Percentiles rank a stretch among this genome's conserved stretches.
These are phyloP conservation scores for Salmo trutta DNA, from an alignment of 2,797 vertebrate species.

Conservation along the genomic window DNA sequence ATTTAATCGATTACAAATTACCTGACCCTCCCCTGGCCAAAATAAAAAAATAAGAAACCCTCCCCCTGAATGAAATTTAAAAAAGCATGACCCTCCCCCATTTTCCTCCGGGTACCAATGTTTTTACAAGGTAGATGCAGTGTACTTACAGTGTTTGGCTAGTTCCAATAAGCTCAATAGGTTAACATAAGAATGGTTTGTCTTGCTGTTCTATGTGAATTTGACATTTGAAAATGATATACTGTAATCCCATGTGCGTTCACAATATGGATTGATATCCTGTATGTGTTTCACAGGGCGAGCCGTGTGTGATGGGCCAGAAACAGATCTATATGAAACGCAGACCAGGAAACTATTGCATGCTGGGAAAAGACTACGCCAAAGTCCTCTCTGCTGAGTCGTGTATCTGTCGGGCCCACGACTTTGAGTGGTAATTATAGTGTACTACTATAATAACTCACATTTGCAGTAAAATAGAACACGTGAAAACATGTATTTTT, in stretches of 20 bases:
- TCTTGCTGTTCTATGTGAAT: not conserved
- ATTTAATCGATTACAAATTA: too few species aligned
- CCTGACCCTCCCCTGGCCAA: too few species aligned
- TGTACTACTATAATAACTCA: not conserved
- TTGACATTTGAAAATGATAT: not conserved
- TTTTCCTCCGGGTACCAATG: too few species aligned
- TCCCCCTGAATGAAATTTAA: too few species aligned
- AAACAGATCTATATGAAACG: slow-evolving; percentile 98
- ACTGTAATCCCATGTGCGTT: too few species aligned
- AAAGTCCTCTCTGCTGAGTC: slow-evolving; percentile 90
- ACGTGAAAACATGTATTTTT: not conserved
- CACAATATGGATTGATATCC: too few species aligned
- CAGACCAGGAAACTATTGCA: slow-evolving; percentile 88
- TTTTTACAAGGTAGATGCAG: too few species aligned
- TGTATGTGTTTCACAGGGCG: slow-evolving; percentile 76
- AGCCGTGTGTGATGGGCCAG: slow-evolving; percentile 97
- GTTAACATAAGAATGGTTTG: not conserved
- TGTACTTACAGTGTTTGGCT: not conserved
- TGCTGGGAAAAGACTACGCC: slow-evolving; percentile 86
- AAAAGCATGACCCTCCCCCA: too few species aligned
- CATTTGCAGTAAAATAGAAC: not conserved
- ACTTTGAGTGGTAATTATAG: slow-evolving; percentile 93
- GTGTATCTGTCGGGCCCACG: slow-evolving; percentile 90
- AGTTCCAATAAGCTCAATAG: not conserved
- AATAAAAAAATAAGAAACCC: too few species aligned